phyloP scores from a whole-genome alignment of 2,888 invertebrate genomes.

The Torymus tubicola region DNA sequence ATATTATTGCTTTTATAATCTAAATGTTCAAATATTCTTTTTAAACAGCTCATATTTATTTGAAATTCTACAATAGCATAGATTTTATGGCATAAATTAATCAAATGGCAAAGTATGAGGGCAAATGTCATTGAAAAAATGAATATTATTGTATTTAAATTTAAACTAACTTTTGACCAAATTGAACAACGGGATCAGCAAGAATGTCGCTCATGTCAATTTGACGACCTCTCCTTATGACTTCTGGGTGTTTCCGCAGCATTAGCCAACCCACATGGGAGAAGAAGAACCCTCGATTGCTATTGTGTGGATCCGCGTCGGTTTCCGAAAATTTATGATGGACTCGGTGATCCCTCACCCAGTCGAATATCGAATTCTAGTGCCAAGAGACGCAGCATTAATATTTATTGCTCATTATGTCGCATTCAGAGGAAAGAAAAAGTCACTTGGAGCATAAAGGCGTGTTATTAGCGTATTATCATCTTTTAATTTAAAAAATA shows the following conservation, averaged over 20 bases:
- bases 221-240: constrained; percentile 84
- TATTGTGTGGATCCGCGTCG: constrained; percentile 89
- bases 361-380: constrained; percentile 84
- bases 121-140: not conserved
- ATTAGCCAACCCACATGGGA: constrained; percentile 95
- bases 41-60: too few relatives aligned
- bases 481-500: too few relatives aligned
- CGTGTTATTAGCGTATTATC: too few relatives aligned
- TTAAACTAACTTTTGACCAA: constrained; percentile 82
- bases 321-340: constrained; percentile 85
- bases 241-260: constrained; percentile 92
- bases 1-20: too few relatives aligned
- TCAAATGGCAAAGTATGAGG: not conserved
- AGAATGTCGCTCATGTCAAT: constrained; percentile 89
- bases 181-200: constrained; percentile 86
- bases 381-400: constrained; percentile 30
- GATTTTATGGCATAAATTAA: too few relatives aligned
- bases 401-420: too few relatives aligned
- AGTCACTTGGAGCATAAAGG: too few relatives aligned
- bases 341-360: constrained; percentile 87
- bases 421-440: too few relatives aligned
- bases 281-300: constrained; percentile 91
- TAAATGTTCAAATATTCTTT: too few relatives aligned
- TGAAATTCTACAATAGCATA: too few relatives aligned
- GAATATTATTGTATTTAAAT: constrained; percentile 5